Percentiles rank a stretch among this genome's conserved stretches.
These are phyloP conservation scores for Sycophila sp. DNA, from an alignment of 1,140 invertebrate species.

Conservation along the genomic window DNA sequence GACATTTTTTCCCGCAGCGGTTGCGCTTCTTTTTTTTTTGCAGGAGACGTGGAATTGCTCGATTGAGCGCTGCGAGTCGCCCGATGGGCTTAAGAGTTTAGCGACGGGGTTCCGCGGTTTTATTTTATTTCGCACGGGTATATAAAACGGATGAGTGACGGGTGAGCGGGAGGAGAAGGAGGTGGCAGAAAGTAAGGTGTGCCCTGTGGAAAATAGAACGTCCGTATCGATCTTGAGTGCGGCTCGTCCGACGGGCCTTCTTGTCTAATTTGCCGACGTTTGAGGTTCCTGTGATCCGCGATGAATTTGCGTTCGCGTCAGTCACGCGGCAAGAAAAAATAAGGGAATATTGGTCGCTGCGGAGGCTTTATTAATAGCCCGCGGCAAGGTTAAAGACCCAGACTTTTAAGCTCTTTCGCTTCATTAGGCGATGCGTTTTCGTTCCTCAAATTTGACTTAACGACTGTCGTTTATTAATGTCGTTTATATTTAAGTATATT, in stretches of 20 bases:
- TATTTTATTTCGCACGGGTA: constrained; percentile 3
- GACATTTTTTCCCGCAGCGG: no score
- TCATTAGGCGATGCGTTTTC: no score
- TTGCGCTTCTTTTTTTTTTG: no score
- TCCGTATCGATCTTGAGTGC: background rate
- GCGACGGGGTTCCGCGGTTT: no score
- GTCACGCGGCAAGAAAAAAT: background rate
- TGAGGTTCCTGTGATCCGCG: background rate
- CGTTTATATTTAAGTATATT: no score
- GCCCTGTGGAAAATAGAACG: constrained; percentile 6
- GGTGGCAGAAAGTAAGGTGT: background rate
- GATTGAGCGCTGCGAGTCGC: no score
- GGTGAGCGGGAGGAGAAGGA: background rate
- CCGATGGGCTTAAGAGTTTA: no score
- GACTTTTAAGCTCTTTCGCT: no score
- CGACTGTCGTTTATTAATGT: no score
- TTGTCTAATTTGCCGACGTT: background rate
- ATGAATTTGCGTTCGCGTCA: background rate
- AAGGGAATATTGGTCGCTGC: background rate
- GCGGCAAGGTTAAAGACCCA: background rate
- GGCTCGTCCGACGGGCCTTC: background rate
- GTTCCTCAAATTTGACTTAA: no score
- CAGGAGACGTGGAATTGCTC: no score
- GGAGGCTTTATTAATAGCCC: background rate
- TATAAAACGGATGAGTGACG: constrained; percentile 14